Percentiles rank a stretch among this genome's conserved stretches.
These are phyloP conservation scores for Homarus gammarus DNA, from an alignment of 2,888 invertebrate species.

Conservation along the genomic window DNA sequence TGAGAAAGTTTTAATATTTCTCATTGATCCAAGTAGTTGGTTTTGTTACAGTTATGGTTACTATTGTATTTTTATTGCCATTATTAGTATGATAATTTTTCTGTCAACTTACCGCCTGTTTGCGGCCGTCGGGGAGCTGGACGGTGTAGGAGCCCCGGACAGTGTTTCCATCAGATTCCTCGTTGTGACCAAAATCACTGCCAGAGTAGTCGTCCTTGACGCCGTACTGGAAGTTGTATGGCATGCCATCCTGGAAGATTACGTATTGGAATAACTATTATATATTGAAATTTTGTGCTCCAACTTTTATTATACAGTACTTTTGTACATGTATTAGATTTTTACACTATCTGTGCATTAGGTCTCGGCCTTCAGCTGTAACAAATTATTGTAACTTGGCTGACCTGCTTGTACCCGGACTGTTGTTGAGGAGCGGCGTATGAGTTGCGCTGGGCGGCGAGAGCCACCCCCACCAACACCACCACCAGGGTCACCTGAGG, in stretches of 20 bases:
- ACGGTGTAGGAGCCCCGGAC: conserved; percentile 62
- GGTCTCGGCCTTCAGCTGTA: too few species aligned
- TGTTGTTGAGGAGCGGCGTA: conserved; percentile 10
- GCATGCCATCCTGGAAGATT: conserved; percentile 30
- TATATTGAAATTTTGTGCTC: not conserved
- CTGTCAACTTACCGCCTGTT: conserved; percentile 63
- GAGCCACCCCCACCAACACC: too few species aligned
- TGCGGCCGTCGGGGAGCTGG: conserved; percentile 70
- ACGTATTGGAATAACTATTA: not conserved
- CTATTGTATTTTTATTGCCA: too few species aligned
- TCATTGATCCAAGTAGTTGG: too few species aligned
- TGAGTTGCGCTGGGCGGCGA: not conserved
- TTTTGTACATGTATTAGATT: too few species aligned
- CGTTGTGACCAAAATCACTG: conserved; percentile 57
- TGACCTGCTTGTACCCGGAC: conserved; percentile 8
- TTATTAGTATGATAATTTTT: too few species aligned
- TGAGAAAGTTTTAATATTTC: too few species aligned
- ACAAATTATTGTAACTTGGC: not conserved
- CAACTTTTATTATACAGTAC: too few species aligned
- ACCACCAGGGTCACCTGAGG: not conserved
- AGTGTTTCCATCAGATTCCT: conserved; percentile 52
- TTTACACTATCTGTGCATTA: not conserved
- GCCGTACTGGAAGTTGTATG: conserved; percentile 62
- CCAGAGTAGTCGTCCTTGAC: conserved; percentile 59
- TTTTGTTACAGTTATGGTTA: too few species aligned